These are phyloP conservation scores for Stigmatopora nigra DNA, from an alignment of 2,113 vertebrate genomes.

Conservation along the genomic window DNA sequence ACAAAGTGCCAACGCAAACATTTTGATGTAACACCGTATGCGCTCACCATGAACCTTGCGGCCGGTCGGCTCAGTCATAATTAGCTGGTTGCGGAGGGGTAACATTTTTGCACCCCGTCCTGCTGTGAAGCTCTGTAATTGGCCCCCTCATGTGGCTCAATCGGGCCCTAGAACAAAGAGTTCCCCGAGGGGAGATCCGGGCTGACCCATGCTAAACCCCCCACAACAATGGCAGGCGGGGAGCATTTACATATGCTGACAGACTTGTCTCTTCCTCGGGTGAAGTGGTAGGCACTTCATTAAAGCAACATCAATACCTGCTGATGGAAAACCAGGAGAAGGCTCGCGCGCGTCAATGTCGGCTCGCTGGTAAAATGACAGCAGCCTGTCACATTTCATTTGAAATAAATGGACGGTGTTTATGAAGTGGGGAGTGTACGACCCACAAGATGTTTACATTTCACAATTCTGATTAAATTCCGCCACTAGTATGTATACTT, in stretches of 20 bases:
- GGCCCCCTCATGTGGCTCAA: slow-evolving; percentile 71
- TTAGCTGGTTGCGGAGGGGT: slow-evolving; percentile 67
- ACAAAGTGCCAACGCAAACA: slow-evolving; percentile 5
- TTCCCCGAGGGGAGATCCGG: slow-evolving; percentile 67
- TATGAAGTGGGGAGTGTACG: slow-evolving; percentile 55
- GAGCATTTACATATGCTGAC: slow-evolving; percentile 73
- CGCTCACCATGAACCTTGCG: slow-evolving; percentile 9
- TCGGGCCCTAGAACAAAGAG: slow-evolving; percentile 69
- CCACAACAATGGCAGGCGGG: slow-evolving; percentile 66
- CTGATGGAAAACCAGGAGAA: slow-evolving; percentile 64
- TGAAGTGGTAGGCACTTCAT: slow-evolving; percentile 67
- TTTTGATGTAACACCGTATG: slow-evolving; percentile 7
- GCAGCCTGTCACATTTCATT: slow-evolving; percentile 60
- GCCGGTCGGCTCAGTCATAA: slow-evolving; percentile 58
- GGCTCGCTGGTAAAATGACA: slow-evolving; percentile 55
- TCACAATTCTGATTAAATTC: no score
- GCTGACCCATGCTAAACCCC: slow-evolving; percentile 68
- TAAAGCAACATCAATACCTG: slow-evolving; percentile 71
- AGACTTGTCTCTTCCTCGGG: slow-evolving; percentile 62
- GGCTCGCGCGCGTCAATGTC: slow-evolving; percentile 54
- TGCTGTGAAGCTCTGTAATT: slow-evolving; percentile 68
- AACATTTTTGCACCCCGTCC: slow-evolving; percentile 70
- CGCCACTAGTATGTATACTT: no score
- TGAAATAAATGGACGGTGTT: slow-evolving; percentile 57
- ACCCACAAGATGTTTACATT: slow-evolving; percentile 32